Base-by-base conservation (phyloP, 1,140 invertebrate genomes). In the Penaeus japonicus region DNA sequence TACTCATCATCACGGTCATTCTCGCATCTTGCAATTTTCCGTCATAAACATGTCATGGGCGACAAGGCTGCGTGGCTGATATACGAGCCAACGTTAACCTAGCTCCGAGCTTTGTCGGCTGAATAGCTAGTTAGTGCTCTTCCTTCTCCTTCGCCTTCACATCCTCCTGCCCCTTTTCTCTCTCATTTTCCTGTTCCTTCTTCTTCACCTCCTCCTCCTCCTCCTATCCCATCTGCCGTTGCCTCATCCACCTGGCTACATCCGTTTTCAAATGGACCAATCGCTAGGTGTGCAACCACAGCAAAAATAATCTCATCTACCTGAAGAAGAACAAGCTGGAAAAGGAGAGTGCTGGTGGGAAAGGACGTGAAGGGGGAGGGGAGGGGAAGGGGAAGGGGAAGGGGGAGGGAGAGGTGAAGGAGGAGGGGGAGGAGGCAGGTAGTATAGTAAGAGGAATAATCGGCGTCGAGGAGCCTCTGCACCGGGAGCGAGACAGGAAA, bases 1-100 rank as follows among this genome's bases (percentile, higher is more conserved):
- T 27, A 57, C 53, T 85, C 84, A 77, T 85, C 82, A 85, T 55
- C 53, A 55, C 70, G 70, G 62, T 85, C 84, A 84, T 73, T 77
- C 70, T 62, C 59, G 47, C 85, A 81, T 65, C 73, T 87, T 81
- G 85, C 78, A 87, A 87, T 87, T 87, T 87, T 81, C 78, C 57
- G 35, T 73, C 59, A 87, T 87, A 87, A 87, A 87, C 78, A 87
- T 87, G 85, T 81, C 85, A 73, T 32, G 57, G 3, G 77, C 32
- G 85, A 81, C 59, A 54, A 55, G 75, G 78, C 17, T 18, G 78
- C 54, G 47, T 24, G 17, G 18, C 27, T 87, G 85, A 87, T 81
- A 70, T 81, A 87, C 65, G 54, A 20, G 15, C 32, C 17, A 17
- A 47, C 78, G n/a, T 81, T 82, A 53, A 81, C 53, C 35, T 55